Base-by-base conservation (phyloP, 2,888 invertebrate genomes). In the Salpingus planirostris region DNA sequence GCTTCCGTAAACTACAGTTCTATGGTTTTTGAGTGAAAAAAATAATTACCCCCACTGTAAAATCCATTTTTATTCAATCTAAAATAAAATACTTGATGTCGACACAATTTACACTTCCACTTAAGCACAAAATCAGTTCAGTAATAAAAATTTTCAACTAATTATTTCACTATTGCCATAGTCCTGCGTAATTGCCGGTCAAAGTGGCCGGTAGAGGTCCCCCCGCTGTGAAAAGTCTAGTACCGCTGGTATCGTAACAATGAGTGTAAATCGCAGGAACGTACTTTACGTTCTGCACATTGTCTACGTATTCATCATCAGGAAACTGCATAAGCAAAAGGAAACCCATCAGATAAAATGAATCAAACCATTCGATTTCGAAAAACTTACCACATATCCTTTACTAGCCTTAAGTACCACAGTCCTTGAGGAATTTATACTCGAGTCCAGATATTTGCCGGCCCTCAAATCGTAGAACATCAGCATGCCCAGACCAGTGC, bases 221-320 rank as follows among this genome's bases (percentile, higher is more conserved):
- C 5, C 96, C 96, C 6, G 93, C 95, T 0, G 92, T 84, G 69
- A 96, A 96, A 21, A 96, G 71, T 33, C 91, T 69, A 8, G 91
- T 92, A 8, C 93, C 91, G 43, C 85, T 87, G 47, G 80, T 77
- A 64, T 96, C 93, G 63, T 93, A 95, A 65, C 91, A 91, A 62
- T 96, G 95, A 2, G 95, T 93, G 66, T 95, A 96, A 54, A 96
- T 90, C 11, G 95, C 95, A 15, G 92, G 84, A 38, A 85, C 83
- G 64, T 93, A 90, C 65, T 88, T 86, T 33, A 84, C 78, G 51
- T 83, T 82, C 66, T 85, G 85, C 54, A 83, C 78, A 3, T 85
- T 85, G 47, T 89, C 87, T 41, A 83, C 76, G 46, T 80, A 86
- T 49, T 87, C 87, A 60, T 89, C 89, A 48, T 76, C 75, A 0